Evolutionary conservation across 1,140 invertebrate species (phyloP).

Genomic region (Ips nitidus): DNA sequence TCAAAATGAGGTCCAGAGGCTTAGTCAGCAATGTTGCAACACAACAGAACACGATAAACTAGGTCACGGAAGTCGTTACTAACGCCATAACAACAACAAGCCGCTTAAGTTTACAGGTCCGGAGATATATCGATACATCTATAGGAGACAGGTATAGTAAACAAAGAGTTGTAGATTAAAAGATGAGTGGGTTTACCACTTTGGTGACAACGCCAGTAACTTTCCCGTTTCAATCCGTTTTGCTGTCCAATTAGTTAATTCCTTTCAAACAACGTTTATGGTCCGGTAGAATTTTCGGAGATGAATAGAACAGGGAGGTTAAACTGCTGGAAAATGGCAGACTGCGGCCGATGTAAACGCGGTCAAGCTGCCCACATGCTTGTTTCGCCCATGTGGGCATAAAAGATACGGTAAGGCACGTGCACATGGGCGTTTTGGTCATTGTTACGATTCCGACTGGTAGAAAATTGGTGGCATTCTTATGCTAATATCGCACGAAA

Average conservation of each 20-base stretch:
- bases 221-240: too few relatives aligned
- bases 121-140: slow-evolving; percentile 16
- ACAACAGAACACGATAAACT: not conserved
- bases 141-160: slow-evolving; percentile 8
- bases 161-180: slow-evolving; percentile 2
- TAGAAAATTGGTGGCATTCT: not conserved
- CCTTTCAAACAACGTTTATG: too few relatives aligned
- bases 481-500: slow-evolving; percentile 1
- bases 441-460: not conserved
- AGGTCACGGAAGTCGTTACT: slow-evolving; percentile 16
- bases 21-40: not conserved
- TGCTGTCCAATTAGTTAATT: too few relatives aligned
- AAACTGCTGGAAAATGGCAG: not conserved
- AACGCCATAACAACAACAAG: slow-evolving; percentile 15
- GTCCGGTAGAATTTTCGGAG: too few relatives aligned
- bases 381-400: slow-evolving; percentile 1
- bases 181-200: not conserved
- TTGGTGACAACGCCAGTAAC: not conserved
- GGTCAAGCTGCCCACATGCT: not conserved
- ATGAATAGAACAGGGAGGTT: too few relatives aligned
- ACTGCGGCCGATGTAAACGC: not conserved
- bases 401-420: not conserved
- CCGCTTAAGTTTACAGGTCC: slow-evolving; percentile 10
- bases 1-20: too few relatives aligned
- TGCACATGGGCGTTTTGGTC: not conserved